These are phyloP conservation scores for Urosaurus nigricauda DNA, from an alignment of 2,797 vertebrate genomes.

Conservation along the genomic window DNA sequence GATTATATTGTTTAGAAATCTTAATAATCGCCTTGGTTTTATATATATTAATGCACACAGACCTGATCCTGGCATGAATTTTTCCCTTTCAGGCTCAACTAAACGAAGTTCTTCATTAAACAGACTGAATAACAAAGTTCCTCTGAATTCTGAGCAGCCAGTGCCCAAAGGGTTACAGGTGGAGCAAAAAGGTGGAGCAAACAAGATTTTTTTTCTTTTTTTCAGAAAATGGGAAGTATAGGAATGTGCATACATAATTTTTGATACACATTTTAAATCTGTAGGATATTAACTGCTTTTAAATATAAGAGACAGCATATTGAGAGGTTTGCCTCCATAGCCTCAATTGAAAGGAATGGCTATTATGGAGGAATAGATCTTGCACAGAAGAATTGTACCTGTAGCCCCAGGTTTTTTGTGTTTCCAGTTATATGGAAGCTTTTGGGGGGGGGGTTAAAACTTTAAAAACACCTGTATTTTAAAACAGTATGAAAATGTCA, in stretches of 20 bases:
- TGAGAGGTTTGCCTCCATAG: background rate
- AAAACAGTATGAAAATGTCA: background rate
- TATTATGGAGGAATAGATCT: background rate
- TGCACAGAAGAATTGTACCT: background rate
- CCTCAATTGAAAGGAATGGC: background rate
- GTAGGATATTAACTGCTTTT: background rate
- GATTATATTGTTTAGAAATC: conserved; percentile 43
- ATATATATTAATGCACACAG: background rate
- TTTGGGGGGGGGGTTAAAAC: background rate
- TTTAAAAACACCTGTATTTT: background rate
- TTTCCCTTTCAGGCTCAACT: conserved; percentile 86
- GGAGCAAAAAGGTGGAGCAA: conserved; percentile 90
- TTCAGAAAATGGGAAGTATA: background rate
- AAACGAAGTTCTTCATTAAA: conserved; percentile 91
- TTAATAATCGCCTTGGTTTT: conserved; percentile 37
- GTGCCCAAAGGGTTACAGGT: conserved; percentile 83
- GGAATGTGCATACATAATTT: background rate
- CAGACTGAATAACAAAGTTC: conserved; percentile 88
- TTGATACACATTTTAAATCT: conserved; percentile 21
- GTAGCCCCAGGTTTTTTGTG: background rate
- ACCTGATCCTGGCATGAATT: conserved; percentile 51
- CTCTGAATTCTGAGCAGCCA: conserved; percentile 85
- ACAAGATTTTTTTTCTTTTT: conserved; percentile 55
- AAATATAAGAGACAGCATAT: background rate
- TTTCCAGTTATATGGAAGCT: background rate